These are phyloP conservation scores for Zaprionus africanus DNA, from an alignment of 1,140 invertebrate genomes.

Conservation along the genomic window DNA sequence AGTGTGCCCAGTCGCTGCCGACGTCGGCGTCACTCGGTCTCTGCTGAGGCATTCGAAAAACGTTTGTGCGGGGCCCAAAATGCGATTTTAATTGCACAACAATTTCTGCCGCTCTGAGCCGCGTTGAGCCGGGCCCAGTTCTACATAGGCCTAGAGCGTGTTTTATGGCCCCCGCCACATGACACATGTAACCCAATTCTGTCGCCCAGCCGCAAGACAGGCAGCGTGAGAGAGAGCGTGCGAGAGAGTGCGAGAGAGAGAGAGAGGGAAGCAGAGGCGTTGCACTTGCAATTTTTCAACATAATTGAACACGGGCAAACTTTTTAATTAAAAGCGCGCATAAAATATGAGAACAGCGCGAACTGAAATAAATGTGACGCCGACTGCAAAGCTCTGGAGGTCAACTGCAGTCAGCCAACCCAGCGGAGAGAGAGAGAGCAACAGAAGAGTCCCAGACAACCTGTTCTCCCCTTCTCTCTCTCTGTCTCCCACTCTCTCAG, in stretches of 20 bases:
- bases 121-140: constrained; percentile 57
- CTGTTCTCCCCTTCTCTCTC: constrained; percentile 31
- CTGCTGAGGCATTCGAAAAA: constrained; percentile 56
- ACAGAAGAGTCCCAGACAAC: constrained; percentile 32
- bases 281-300: constrained; percentile 70
- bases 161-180: constrained; percentile 47
- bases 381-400: constrained; percentile 61
- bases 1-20: constrained; percentile 26
- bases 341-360: constrained; percentile 38
- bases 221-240: constrained; percentile 5
- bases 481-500: constrained; percentile 7
- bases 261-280: constrained; percentile 38
- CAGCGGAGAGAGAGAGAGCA: constrained; percentile 5
- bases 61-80: constrained; percentile 53
- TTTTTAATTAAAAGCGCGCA: constrained; percentile 72
- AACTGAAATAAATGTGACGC: constrained; percentile 56
- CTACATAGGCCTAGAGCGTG: constrained; percentile 61
- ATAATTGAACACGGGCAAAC: constrained; percentile 61
- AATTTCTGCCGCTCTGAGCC: constrained; percentile 41
- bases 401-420: constrained; percentile 71
- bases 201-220: constrained; percentile 46
- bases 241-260: neutral
- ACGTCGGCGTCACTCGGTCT: constrained; percentile 34
- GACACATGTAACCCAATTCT: constrained; percentile 79
- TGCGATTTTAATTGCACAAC: constrained; percentile 81